phyloP scores from a whole-genome alignment of 1,140 invertebrate genomes.

The Nixonia krombeini region DNA sequence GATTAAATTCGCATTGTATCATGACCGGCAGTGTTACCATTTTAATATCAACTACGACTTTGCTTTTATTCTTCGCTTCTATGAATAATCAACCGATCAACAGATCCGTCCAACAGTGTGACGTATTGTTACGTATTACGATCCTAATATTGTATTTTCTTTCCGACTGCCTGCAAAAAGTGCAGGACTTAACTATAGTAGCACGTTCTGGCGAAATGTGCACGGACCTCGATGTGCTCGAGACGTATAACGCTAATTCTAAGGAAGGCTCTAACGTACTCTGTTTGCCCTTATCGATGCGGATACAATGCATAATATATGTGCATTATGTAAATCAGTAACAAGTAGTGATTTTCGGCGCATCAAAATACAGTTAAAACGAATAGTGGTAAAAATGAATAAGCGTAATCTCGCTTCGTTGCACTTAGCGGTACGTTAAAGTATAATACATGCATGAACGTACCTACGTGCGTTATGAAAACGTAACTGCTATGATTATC shows the following conservation, averaged over 20 bases:
- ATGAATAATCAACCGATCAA: too few relatives aligned
- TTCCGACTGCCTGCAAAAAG: conserved; percentile 13
- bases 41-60: conserved; percentile 50
- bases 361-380: conserved; percentile 49
- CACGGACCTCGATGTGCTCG: conserved; percentile 15
- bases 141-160: conserved; percentile 10
- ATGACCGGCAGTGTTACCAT: conserved; percentile 63
- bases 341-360: conserved; percentile 42
- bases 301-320: conserved; percentile 25
- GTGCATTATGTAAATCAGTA: conserved; percentile 23
- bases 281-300: conserved; percentile 45
- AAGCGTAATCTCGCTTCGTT: conserved; percentile 17
- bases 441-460: too few relatives aligned
- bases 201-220: too few relatives aligned
- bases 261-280: conserved; percentile 57
- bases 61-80: conserved; percentile 22
- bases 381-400: conserved; percentile 20
- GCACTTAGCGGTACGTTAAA: conserved; percentile 12
- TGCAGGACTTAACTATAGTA: not conserved
- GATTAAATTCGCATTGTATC: conserved; percentile 62
- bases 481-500: conserved; percentile 4
- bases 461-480: too few relatives aligned
- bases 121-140: conserved; percentile 17
- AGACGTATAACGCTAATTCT: conserved; percentile 46
- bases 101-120: conserved; percentile 42